Evolutionary conservation across 2,113 vertebrate genomes (phyloP), one percentile per base, ranked within the genome.

Genomic region (Carassius gibelio): DNA sequence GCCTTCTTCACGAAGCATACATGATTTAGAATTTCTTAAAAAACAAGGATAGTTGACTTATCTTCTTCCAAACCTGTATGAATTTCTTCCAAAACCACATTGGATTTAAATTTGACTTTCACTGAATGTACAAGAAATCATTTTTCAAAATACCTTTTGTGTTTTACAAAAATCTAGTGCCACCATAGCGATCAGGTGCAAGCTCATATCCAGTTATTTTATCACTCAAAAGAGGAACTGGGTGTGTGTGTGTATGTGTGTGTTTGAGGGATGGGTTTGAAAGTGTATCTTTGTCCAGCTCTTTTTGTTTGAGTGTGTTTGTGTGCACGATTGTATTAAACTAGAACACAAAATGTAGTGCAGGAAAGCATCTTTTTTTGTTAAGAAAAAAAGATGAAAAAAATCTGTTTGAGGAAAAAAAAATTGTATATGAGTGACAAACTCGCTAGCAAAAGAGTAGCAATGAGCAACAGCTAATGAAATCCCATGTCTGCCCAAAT

Each of bases 161-260:
- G 42, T 45, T 45, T 9, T 45, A 45, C 42, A 48, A 48, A 48
- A 57, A 15, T 36, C 15, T n/a, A 62, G 21, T 77, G 72, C 50
- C 26, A 71, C 74, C 52, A 71, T 64, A 42, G 7, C 19, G 50
- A 62, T 75, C 68, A 59, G 17, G 23, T 75, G 36, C 57, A 52
- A 69, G 66, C 19, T 61, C 17, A 42, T 15, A 52, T 57, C 34
- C 76, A 75, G n/a, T 75, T 71, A 3, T 50, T 68, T 80, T 78
- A 62, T 30, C 84, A 57, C 64, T 42, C 42, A 34, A 34, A 30
- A 64, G 83, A 52, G 64, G 19, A 50, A 71, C 23, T 66, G 14
- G 13, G 19, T 26, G 30, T 30, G 30, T 30, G 30, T 30, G 30
- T 30, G 30, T 30, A 30, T 19, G 17, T 45, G 21, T 74, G 48